Base-by-base conservation (phyloP, 1,140 invertebrate genomes). In the Condylostylus longicornis region DNA sequence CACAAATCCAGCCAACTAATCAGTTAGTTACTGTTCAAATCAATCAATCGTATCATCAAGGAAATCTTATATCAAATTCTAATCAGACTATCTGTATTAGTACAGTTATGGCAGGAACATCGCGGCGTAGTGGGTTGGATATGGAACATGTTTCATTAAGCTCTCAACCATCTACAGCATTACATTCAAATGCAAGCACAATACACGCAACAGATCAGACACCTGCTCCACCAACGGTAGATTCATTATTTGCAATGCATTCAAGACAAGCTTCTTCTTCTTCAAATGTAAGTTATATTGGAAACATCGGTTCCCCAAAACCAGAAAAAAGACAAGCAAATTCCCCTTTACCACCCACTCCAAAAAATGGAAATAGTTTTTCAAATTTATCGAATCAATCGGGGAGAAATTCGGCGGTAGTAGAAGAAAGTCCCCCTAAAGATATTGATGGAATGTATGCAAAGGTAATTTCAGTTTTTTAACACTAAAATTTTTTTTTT, bases 361-460 rank as follows among this genome's bases (percentile, higher is more conserved):
- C 79, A 1, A 60, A 59, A 51, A 36, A 35, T 10, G 50, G 41
- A 4, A 56, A 54, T 0, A 52, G 52, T 2, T 66, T 67, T n/a
- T 49, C 47, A 19, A 63, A 52, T 41, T 29, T 2, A 42, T 38
- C 23, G 33, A 13, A 53, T 42, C 15, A 28, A 25, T 18, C 22
- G 13, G 12, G 25, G 40, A 40, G 35, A 14, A 50, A 44, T 35
- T 17, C 18, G n/a, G 38, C 44, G 47, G 2, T 47, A 50, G 22
- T 43, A 41, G 13, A 47, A 50, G 33, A 19, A 79, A 70, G 68
- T 50, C 67, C 67, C 2, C 69, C 70, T 3, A 70, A 74, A 40
- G 78, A 78, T 47, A 48, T 83, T 1, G 84, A 88, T 49, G 82
- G 85, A 45, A 83, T 87, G 77, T 87, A 87, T 53, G 83, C 83